Evolutionary conservation across 1,140 invertebrate species (phyloP).

Genomic region (Papilio polytes): DNA sequence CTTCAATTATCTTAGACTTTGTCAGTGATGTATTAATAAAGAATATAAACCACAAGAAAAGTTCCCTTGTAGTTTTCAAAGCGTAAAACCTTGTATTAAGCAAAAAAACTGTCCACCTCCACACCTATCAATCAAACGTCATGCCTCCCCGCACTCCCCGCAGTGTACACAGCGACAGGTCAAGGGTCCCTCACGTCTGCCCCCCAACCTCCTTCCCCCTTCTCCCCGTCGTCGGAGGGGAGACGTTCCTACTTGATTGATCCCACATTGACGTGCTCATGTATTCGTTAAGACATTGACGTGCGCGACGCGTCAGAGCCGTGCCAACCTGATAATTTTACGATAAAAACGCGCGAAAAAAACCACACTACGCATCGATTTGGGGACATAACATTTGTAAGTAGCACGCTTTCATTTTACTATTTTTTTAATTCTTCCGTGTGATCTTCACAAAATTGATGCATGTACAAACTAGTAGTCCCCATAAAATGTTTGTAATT

Average conservation of each 20-base stretch:
- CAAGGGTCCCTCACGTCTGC: conserved; percentile 57
- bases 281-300: conserved; percentile 52
- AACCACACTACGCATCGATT: not conserved
- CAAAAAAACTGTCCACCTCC: conserved; percentile 25
- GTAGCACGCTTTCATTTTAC: not conserved
- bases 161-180: conserved; percentile 76
- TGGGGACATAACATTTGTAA: not conserved
- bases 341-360: not conserved
- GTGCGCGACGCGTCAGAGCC: conserved; percentile 40
- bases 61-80: not conserved
- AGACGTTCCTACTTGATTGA: conserved; percentile 71
- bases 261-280: conserved; percentile 74
- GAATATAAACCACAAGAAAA: not conserved
- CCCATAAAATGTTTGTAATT: not conserved
- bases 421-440: not conserved
- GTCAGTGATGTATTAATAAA: no score
- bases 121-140: conserved; percentile 68
- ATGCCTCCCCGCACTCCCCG: conserved; percentile 55
- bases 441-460: not conserved
- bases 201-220: conserved; percentile 33
- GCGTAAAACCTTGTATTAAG: conserved; percentile 23
- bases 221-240: conserved; percentile 34
- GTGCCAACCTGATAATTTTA: not conserved
- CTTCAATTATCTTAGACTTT: no score
- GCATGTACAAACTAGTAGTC: not conserved